A percentile compares a stretch with the other conserved stretches of the same genome.
These are phyloP conservation scores for Papilio helenus DNA, from an alignment of 1,140 invertebrate species.

Conservation along the genomic window DNA sequence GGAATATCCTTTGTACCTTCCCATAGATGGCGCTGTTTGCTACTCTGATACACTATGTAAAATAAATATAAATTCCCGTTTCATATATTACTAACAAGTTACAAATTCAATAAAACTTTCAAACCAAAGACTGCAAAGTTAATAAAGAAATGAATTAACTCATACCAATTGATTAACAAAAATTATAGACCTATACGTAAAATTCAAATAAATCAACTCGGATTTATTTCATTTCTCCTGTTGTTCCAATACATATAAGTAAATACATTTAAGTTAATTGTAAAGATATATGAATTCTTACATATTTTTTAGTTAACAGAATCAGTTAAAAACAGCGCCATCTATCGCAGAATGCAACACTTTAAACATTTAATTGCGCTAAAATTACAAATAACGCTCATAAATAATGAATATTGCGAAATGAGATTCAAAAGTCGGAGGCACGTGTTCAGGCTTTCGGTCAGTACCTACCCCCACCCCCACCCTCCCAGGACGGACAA, in stretches of 20 bases:
- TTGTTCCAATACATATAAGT: no score
- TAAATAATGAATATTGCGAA: slow-evolving; percentile 58
- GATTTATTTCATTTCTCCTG: no score
- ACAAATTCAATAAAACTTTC: slow-evolving; percentile 32
- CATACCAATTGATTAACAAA: no score
- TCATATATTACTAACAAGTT: background rate
- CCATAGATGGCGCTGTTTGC: slow-evolving; percentile 48
- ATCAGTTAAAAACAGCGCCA: slow-evolving; percentile 26
- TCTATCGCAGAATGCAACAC: slow-evolving; percentile 7
- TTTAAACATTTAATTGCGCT: background rate
- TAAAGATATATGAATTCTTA: no score
- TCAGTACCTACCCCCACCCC: slow-evolving; percentile 49
- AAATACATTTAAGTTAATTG: no score
- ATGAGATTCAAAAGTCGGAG: slow-evolving; percentile 68
- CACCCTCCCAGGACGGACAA: slow-evolving; percentile 76
- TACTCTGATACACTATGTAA: background rate
- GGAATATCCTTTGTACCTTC: slow-evolving; percentile 46
- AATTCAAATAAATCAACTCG: no score
- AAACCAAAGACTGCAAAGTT: no score
- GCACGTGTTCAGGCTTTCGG: slow-evolving; percentile 76
- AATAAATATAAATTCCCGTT: background rate
- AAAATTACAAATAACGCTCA: slow-evolving; percentile 40
- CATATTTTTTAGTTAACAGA: no score
- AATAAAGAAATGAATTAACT: no score
- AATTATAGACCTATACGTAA: no score